Evolutionary conservation across 2,888 invertebrate species (phyloP).

Genomic region (Lamproptera curius): DNA sequence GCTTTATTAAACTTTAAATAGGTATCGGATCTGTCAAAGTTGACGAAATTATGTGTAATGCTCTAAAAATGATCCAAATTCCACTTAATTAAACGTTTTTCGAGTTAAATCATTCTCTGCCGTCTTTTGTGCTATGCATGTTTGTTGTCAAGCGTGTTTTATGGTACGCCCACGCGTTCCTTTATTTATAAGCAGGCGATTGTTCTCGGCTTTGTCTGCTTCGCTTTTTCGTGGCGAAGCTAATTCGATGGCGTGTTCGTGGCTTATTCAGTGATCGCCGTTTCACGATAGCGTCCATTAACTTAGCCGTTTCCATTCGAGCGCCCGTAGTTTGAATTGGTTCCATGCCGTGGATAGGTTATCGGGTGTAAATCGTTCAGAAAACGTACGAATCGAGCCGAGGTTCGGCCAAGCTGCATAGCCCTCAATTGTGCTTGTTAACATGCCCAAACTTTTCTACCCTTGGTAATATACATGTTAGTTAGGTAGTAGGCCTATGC

Average conservation of each 20-base stretch:
- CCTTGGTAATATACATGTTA: too few species aligned
- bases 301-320: slow-evolving; percentile 9
- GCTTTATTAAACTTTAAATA: too few species aligned
- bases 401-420: too few species aligned
- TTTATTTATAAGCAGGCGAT: slow-evolving; percentile 1
- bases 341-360: too few species aligned
- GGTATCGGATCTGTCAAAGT: too few species aligned
- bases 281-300: slow-evolving; percentile 5
- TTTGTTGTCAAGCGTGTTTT: not conserved
- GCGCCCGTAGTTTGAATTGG: too few species aligned
- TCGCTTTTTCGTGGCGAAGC: slow-evolving; percentile 1
- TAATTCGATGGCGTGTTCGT: slow-evolving; percentile 23
- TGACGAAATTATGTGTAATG: not conserved
- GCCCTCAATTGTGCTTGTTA: too few species aligned
- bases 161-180: not conserved
- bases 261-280: slow-evolving; percentile 21
- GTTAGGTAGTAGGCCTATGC: too few species aligned
- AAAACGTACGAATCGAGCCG: too few species aligned
- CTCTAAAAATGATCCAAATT: not conserved
- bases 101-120: not conserved
- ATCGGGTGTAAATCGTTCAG: too few species aligned
- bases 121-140: not conserved
- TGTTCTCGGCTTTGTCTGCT: too few species aligned
- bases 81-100: not conserved
- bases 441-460: too few species aligned